A percentile compares a stretch with the other conserved stretches of the same genome.
These are phyloP conservation scores for Siniperca chuatsi DNA, from an alignment of 2,113 vertebrate species.

Conservation along the genomic window DNA sequence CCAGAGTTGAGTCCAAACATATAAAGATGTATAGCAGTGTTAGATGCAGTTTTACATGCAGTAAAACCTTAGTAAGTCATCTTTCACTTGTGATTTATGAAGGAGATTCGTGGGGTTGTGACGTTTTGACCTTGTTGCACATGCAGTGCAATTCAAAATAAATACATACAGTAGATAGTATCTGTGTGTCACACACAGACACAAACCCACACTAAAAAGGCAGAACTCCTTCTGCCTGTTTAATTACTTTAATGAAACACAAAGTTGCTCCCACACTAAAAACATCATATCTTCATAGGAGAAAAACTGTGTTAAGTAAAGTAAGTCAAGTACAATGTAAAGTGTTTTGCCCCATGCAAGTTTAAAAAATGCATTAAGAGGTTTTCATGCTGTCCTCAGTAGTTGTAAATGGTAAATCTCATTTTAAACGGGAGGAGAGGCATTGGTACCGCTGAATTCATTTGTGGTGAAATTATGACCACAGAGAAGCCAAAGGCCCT, in stretches of 20 bases:
- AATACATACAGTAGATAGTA: neutral
- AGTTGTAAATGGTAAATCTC: constrained; percentile 14
- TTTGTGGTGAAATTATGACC: constrained; percentile 58
- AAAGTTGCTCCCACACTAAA: neutral
- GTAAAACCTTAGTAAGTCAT: neutral
- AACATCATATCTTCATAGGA: neutral
- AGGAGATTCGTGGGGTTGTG: neutral
- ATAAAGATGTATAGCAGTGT: neutral
- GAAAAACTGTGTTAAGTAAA: neutral
- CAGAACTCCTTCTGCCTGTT: neutral
- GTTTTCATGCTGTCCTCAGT: neutral
- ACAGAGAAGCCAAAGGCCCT: constrained; percentile 47
- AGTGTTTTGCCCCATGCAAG: neutral
- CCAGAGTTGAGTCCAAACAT: neutral
- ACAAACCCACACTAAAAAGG: too few relatives aligned
- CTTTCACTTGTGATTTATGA: neutral
- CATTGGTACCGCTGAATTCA: constrained; percentile 38
- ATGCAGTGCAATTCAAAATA: neutral
- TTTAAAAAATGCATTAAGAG: neutral
- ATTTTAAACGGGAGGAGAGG: constrained; percentile 36
- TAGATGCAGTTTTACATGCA: neutral
- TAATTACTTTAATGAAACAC: neutral
- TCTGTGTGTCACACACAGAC: neutral
- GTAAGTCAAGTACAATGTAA: neutral
- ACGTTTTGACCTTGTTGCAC: neutral